Percentiles rank a stretch among this genome's conserved stretches.
Evolutionary conservation across 2,113 vertebrate species (phyloP).

Genomic region (Nannobrachium achirus): DNA sequence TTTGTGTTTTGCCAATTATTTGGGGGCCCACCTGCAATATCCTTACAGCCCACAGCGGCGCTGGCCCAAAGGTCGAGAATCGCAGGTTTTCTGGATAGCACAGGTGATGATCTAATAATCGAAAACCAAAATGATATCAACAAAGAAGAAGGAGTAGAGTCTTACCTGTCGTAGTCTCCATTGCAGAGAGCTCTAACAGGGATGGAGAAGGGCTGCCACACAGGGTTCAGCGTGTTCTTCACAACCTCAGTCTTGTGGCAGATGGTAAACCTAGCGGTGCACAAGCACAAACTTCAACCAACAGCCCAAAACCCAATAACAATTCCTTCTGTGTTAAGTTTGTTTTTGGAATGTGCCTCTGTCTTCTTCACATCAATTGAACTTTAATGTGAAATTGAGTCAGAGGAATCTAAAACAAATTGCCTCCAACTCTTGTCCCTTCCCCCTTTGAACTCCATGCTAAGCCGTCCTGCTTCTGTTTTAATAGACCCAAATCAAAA

Average conservation of each 20-base stretch:
- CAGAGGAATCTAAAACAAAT: conserved; percentile 19
- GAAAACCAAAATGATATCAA: too few relatives aligned
- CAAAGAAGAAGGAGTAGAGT: neutral
- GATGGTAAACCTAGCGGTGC: conserved; percentile 76
- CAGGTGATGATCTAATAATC: too few relatives aligned
- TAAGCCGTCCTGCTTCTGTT: neutral
- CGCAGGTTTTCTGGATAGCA: too few relatives aligned
- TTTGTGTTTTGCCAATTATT: neutral
- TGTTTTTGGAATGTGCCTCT: neutral
- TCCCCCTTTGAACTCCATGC: conserved; percentile 22
- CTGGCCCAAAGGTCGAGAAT: too few relatives aligned
- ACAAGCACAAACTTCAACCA: conserved; percentile 24
- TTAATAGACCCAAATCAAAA: conserved; percentile 26
- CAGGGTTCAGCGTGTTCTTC: conserved; percentile 89
- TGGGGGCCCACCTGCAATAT: too few relatives aligned
- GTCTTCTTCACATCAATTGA: neutral
- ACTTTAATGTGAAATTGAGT: conserved; percentile 21
- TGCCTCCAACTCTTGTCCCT: conserved; percentile 12
- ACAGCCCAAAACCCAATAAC: neutral
- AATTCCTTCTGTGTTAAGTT: conserved; percentile 5
- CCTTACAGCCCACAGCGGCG: too few relatives aligned
- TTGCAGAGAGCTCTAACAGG: conserved; percentile 93
- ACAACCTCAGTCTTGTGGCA: conserved; percentile 83
- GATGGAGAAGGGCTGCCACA: conserved; percentile 91
- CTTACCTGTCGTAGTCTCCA: conserved; percentile 90